phyloP scores from a whole-genome alignment of 1,140 invertebrate species.

The Meloidogyne exigua region DNA sequence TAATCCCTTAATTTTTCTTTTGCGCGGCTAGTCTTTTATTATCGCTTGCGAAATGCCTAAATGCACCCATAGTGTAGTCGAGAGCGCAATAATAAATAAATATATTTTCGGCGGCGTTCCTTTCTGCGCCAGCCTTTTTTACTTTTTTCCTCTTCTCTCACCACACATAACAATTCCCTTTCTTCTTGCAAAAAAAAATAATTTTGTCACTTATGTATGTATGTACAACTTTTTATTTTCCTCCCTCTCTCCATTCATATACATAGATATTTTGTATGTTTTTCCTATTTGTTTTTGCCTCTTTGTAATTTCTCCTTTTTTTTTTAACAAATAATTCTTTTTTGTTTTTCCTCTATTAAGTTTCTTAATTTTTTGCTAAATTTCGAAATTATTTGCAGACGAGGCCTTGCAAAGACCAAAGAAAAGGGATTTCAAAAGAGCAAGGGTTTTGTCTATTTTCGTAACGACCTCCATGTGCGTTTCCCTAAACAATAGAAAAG shows the following conservation, averaged over 20 bases:
- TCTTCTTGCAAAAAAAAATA: neutral
- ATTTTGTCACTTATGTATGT: neutral
- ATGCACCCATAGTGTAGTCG: neutral
- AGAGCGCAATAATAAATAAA: neutral
- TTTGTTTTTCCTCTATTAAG: too few species aligned
- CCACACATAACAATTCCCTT: neutral
- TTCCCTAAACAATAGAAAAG: too few species aligned
- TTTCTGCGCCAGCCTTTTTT: constrained; percentile 4
- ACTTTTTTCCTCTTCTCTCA: neutral
- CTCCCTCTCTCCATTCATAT: neutral
- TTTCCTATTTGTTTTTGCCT: neutral
- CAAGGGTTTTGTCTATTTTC: too few species aligned
- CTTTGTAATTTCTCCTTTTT: neutral
- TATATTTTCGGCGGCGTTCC: neutral
- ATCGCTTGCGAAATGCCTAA: neutral
- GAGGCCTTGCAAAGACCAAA: too few species aligned
- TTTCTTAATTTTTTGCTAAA: too few species aligned
- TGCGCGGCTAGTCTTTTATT: neutral
- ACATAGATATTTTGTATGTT: neutral
- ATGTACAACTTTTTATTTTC: neutral
- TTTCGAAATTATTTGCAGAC: too few species aligned
- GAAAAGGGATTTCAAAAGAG: too few species aligned
- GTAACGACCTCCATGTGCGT: too few species aligned
- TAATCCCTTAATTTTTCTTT: neutral
- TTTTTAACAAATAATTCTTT: too few species aligned